Evolutionary conservation across 2,797 vertebrate genomes (phyloP), one percentile per base, ranked within the genome.

Genomic region (Muscicapa striata): DNA sequence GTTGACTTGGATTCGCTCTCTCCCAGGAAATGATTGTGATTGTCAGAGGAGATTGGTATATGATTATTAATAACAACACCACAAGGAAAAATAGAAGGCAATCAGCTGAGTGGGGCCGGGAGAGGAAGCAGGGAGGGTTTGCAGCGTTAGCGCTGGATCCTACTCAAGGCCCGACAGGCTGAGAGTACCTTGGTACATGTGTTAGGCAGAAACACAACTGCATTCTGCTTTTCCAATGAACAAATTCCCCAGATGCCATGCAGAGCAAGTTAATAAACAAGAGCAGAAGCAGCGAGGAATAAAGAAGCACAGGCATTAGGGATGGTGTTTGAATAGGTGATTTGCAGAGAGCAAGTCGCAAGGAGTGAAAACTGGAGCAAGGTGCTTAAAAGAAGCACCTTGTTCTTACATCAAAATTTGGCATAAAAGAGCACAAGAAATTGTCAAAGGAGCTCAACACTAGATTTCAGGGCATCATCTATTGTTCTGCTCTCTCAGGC

Each of bases 61-160:
- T 95, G 95, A 96, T 96, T 96, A 96, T 96, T 96, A 96, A 96
- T 93, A 96, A 95, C 84, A 86, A 36, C 93, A 96, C 88, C 92
- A 94, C 87, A 91, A 94, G 94, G 92, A 93, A 96, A 96, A 94
- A 94, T 93, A 96, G 94, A 93, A 95, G 93, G 92, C 95, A 97
- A 93, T 95, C 94, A 95, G 94, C 92, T 94, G 92, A 93, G 88
- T 40, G 0, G 86, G 94, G 90, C 77, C 0, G 9, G 74, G 94
- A 91, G 90, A 95, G 88, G 93, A 93, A 95, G 90, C 24, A 0
- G 75, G 87, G 92, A 90, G 93, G 93, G 94, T 66, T 93, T 90
- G 88, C 92, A 92, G 89, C 4, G 4, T 22, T 77, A 75, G 62
- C 0, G 8, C 61, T 93, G 93, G 87, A 72, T 93, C 46, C 91